phyloP scores from a whole-genome alignment of 2,797 vertebrate genomes.

The Melanotaenia parkinsoni region DNA sequence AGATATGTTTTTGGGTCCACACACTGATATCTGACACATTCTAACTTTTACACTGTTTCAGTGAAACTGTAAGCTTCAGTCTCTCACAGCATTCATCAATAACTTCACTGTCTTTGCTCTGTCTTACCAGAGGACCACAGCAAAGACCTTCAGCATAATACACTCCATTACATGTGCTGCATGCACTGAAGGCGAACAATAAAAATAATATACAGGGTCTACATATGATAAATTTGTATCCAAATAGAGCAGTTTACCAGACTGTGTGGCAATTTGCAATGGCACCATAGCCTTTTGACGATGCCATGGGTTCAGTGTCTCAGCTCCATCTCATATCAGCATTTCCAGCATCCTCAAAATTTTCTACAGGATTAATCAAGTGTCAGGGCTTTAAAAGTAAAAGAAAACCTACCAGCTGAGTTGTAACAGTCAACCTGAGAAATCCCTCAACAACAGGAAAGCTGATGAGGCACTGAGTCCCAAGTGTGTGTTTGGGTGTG shows the following conservation, averaged over 20 bases:
- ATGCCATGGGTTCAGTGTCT: conserved; percentile 9
- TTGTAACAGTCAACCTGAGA: conserved; percentile 18
- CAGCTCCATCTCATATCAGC: conserved; percentile 23
- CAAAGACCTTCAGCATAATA: too few species aligned
- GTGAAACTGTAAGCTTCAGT: neutral
- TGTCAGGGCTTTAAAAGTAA: conserved; percentile 19
- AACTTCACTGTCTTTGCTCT: conserved; percentile 20
- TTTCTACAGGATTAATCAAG: conserved; percentile 33
- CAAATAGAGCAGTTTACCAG: neutral
- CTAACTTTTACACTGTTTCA: neutral
- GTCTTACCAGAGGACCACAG: conserved; percentile 17
- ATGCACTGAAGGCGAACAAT: too few species aligned
- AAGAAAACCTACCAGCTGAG: conserved; percentile 25
- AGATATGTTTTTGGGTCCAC: neutral
- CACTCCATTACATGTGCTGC: too few species aligned
- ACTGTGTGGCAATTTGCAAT: neutral
- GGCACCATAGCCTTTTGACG: conserved; percentile 4
- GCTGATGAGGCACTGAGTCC: conserved; percentile 16
- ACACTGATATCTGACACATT: neutral
- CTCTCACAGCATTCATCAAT: conserved; percentile 1
- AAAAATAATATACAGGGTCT: too few species aligned
- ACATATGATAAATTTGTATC: too few species aligned
- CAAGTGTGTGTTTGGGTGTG: neutral
- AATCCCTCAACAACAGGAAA: conserved; percentile 9
- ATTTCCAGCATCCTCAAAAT: conserved; percentile 27